phyloP scores from a whole-genome alignment of 2,888 invertebrate species.

The Rosalia funebris region DNA sequence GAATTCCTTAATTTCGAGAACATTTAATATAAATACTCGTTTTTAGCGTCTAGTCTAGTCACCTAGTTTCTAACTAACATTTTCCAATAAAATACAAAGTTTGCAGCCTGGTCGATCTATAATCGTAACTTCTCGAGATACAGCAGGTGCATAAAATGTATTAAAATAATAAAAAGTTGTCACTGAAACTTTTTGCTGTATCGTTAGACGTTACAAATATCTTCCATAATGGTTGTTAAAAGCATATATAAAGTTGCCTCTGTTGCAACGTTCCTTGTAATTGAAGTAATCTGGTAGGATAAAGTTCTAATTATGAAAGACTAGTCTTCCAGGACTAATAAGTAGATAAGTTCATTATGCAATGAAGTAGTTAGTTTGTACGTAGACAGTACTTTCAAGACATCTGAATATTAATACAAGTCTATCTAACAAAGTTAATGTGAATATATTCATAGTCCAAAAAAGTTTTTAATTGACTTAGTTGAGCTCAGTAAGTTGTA shows the following conservation, averaged over 20 bases:
- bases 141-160: slow-evolving; percentile 22
- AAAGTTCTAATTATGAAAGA: no score
- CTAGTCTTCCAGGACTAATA: no score
- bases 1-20: slow-evolving; percentile 10
- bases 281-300: no score
- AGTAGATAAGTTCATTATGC: no score
- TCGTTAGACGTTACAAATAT: slow-evolving; percentile 15
- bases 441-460: no score
- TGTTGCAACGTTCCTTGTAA: no score
- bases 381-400: no score
- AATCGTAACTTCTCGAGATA: slow-evolving; percentile 8
- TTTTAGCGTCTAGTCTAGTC: slow-evolving; percentile 1
- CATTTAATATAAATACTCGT: slow-evolving; percentile 4
- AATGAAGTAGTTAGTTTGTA: no score
- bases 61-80: slow-evolving; percentile 2
- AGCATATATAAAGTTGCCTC: slow-evolving; percentile 8
- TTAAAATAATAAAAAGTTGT: slow-evolving; percentile 25
- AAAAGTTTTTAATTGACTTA: no score
- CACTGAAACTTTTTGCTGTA: slow-evolving; percentile 15
- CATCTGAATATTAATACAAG: no score
- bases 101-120: slow-evolving; percentile 1
- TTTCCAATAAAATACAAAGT: slow-evolving; percentile 8
- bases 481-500: no score
- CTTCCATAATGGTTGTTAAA: slow-evolving; percentile 15
- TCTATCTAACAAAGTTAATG: no score